phyloP scores from a whole-genome alignment of 2,888 invertebrate species.

The Bedellia somnulentella region DNA sequence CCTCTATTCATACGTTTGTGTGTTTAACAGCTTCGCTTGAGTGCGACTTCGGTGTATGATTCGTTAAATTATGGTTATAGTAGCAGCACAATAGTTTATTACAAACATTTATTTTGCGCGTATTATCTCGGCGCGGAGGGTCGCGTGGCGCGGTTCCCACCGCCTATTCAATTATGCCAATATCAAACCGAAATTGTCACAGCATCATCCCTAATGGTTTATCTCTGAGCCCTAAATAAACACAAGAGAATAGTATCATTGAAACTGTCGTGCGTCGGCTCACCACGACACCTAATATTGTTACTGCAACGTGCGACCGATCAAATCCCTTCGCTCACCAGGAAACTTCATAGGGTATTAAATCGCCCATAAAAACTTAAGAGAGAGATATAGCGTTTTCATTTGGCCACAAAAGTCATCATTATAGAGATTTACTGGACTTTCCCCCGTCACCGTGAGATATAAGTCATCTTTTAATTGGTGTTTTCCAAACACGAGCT shows the following conservation, averaged over 20 bases:
- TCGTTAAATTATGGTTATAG: slow-evolving; percentile 26
- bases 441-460: slow-evolving; percentile 1
- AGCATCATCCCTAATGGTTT: slow-evolving; percentile 45
- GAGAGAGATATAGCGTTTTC: slow-evolving; percentile 18
- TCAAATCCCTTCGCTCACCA: slow-evolving; percentile 22
- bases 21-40: slow-evolving; percentile 24
- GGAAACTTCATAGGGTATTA: slow-evolving; percentile 29
- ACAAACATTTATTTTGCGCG: slow-evolving; percentile 38
- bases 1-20: slow-evolving; percentile 22
- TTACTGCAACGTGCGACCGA: slow-evolving; percentile 16
- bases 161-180: slow-evolving; percentile 52
- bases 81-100: slow-evolving; percentile 35
- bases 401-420: slow-evolving; percentile 6
- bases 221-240: slow-evolving; percentile 43
- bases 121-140: slow-evolving; percentile 27
- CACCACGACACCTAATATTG: slow-evolving; percentile 47
- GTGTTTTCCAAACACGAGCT: slow-evolving; percentile 5
- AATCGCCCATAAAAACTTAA: slow-evolving; percentile 22
- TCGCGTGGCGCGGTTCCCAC: slow-evolving; percentile 44
- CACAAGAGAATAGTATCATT: slow-evolving; percentile 31
- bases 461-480: slow-evolving; percentile 6
- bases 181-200: slow-evolving; percentile 42
- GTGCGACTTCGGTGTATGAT: slow-evolving; percentile 21
- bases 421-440: slow-evolving; percentile 3
- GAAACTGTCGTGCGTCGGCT: slow-evolving; percentile 44